Percentiles rank a stretch among this genome's conserved stretches.
Evolutionary conservation across 2,888 invertebrate genomes (phyloP).

Genomic region (Hyalella azteca): DNA sequence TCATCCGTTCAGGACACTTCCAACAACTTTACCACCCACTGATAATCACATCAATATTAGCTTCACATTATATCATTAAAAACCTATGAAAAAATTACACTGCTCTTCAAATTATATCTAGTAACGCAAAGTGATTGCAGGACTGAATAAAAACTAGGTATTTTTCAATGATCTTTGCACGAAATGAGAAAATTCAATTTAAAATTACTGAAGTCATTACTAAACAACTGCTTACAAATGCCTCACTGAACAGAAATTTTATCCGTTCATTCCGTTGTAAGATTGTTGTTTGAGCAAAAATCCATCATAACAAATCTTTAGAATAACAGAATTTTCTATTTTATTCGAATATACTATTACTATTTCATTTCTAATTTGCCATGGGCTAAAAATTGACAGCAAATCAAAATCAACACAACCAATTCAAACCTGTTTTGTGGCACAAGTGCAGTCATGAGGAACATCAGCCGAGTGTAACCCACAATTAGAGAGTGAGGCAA

Average conservation of each 20-base stretch:
- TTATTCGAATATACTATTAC: too few species aligned
- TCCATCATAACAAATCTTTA: neutral
- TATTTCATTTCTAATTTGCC: too few species aligned
- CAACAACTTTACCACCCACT: neutral
- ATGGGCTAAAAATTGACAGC: too few species aligned
- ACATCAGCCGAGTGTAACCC: constrained; percentile 86
- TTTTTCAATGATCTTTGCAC: too few species aligned
- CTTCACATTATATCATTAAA: too few species aligned
- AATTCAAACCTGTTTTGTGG: constrained; percentile 67
- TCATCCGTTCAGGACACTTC: neutral
- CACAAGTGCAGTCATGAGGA: constrained; percentile 84
- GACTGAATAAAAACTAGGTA: too few species aligned
- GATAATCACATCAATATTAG: neutral
- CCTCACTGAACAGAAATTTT: neutral
- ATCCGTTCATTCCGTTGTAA: neutral
- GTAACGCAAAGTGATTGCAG: too few species aligned
- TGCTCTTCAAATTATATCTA: too few species aligned
- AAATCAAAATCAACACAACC: neutral
- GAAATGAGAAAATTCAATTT: too few species aligned
- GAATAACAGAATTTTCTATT: too few species aligned
- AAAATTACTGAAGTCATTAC: too few species aligned
- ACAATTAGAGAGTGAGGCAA: constrained; percentile 76
- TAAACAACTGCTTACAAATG: neutral
- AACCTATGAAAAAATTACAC: too few species aligned
- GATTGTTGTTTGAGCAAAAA: neutral